Evolutionary conservation across 1,140 invertebrate species (phyloP), one percentile per base, ranked within the genome.

Genomic region (Pseudoatta argentina): DNA sequence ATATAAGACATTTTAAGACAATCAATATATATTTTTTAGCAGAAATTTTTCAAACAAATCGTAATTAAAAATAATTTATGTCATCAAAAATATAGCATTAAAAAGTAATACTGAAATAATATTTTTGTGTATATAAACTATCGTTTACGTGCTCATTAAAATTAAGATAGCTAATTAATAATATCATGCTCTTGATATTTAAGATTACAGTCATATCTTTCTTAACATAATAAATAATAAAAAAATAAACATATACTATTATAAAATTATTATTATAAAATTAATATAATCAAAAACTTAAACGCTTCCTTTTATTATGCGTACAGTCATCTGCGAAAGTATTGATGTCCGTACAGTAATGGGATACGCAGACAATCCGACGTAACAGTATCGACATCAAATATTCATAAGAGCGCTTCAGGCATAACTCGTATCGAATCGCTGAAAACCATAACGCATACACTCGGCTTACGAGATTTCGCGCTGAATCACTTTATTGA

Each of bases 341-440:
- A 83, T 73, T 27, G 39, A 5, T 83, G 55, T 72, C 69, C 21
- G 67, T 5, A 27, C 39, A 66, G 79, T 83, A 83, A 83, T 48
- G 21, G 24, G 39, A 83, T 61, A 61, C 27, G 55, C 79, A 71
- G 55, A 73, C 69, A 61, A 48, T 83, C 39, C 55, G 39, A 75
- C 30, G 27, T 63, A 83, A 73, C 69, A 27, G 14, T 75, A 83
- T 61, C 79, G 69, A 14, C 69, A 83, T 83, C 79, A 75, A 73
- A 83, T 83, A 83, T 83, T 83, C 69, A 83, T 83, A 63, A 83
- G 69, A 12, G 24, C n/a, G 39, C 24, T 83, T 48, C 79, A 59
- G 51, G 61, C 76, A 66, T 27, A n/a, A 14, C 6, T 73, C 69
- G 34, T 73, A 75, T 83, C 79, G 79, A 83, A 73, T 51, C 55